A percentile compares a stretch with the other conserved stretches of the same genome.
These are phyloP conservation scores for Pyralis farinalis DNA, from an alignment of 2,888 invertebrate species.

Conservation along the genomic window DNA sequence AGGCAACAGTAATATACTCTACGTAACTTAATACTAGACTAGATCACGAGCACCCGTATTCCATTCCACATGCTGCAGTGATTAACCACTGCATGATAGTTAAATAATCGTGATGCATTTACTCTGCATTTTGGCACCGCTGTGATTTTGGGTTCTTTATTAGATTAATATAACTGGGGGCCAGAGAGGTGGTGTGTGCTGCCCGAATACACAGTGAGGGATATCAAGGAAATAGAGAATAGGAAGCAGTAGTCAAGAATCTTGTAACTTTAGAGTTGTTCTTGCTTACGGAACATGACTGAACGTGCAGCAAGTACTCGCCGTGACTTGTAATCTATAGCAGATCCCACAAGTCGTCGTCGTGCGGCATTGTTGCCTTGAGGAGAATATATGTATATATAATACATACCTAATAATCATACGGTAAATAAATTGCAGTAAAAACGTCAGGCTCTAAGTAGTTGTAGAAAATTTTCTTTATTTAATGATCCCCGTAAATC, in stretches of 20 bases:
- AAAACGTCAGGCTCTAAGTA: not conserved
- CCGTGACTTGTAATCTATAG: not conserved
- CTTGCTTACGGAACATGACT: not conserved
- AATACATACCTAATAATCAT: not conserved
- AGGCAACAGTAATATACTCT: no score
- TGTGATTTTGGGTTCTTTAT: constrained; percentile 4
- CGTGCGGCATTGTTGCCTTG: not conserved
- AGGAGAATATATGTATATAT: not conserved
- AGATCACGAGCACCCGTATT: not conserved
- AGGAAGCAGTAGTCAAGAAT: not conserved
- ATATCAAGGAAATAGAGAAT: not conserved
- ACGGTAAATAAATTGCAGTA: not conserved
- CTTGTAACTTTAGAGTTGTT: not conserved
- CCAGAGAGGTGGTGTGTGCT: not conserved
- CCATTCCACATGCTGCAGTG: not conserved
- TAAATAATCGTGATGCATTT: constrained; percentile 19
- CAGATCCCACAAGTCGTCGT: not conserved
- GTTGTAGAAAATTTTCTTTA: not conserved
- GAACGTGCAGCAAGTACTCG: not conserved
- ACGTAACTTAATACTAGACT: not conserved
- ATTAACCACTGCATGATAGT: not conserved
- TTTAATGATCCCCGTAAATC: not conserved
- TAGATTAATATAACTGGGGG: not conserved
- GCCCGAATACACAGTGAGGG: not conserved
- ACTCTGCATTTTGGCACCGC: constrained; percentile 28